Conservation (phyloP, 37 sponge, comb jelly and placozoan species). For the Sycon ciliatum region DNA sequence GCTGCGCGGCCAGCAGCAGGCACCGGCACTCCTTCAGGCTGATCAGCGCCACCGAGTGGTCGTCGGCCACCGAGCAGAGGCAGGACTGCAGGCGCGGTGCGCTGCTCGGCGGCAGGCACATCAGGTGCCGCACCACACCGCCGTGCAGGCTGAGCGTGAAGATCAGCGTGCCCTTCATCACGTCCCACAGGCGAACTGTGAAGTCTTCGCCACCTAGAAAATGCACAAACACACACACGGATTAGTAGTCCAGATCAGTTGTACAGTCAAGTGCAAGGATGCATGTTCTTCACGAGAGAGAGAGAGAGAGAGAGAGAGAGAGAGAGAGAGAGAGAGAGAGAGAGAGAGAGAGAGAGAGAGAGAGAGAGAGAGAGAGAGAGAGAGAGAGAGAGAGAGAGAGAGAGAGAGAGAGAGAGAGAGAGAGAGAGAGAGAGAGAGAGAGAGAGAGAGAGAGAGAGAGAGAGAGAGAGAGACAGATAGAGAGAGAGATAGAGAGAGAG, state of each 20-base stretch:
- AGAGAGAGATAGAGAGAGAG: too few species aligned
- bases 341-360: background rate
- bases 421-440: too few species aligned
- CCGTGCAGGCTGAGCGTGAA: constrained; percentile 71
- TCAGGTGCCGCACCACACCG: constrained; percentile 53
- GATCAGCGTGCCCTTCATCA: constrained; percentile 54
- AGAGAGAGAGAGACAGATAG: too few species aligned
- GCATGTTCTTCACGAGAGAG: constrained; percentile 11
- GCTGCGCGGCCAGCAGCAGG: constrained; percentile 59
- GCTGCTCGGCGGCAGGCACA: constrained; percentile 51
- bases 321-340: background rate
- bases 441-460: background rate
- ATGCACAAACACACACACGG: too few species aligned
- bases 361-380: background rate
- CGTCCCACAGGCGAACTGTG: constrained; percentile 82
- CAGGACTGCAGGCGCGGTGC: constrained; percentile 42
- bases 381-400: background rate
- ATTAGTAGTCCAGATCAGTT: too few species aligned
- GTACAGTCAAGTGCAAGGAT: too few species aligned
- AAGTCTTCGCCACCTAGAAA: constrained; percentile 89
- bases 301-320: background rate
- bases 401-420: background rate
- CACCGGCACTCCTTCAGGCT: constrained; percentile 41
- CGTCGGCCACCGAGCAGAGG: constrained; percentile 73
- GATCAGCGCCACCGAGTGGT: constrained; percentile 83